These are phyloP conservation scores for Junco hyemalis DNA, from an alignment of 2,113 vertebrate species.

Conservation along the genomic window DNA sequence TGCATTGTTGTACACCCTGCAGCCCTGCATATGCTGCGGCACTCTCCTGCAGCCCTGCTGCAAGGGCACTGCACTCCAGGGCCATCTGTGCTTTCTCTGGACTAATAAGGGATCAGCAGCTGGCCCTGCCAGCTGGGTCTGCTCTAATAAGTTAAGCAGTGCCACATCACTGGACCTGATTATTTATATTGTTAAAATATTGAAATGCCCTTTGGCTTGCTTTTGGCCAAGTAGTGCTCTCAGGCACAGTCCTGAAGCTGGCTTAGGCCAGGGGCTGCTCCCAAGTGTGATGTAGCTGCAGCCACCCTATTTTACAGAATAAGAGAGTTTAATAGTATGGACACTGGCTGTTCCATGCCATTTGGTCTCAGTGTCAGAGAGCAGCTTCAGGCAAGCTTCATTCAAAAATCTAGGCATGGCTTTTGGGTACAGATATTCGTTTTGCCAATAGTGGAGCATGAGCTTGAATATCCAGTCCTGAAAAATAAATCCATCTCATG, in stretches of 20 bases:
- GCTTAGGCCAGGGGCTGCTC: not conserved
- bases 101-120: slow-evolving; percentile 10
- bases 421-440: not conserved
- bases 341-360: not conserved
- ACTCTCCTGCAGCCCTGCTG: not conserved
- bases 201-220: slow-evolving; percentile 31
- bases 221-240: not conserved
- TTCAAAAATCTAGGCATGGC: not conserved
- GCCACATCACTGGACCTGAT: not conserved
- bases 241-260: not conserved
- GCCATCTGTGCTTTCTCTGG: slow-evolving; percentile 10
- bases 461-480: not conserved
- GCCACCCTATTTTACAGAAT: not conserved
- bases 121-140: not conserved
- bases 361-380: not conserved
- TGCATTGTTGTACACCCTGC: not conserved
- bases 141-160: slow-evolving; percentile 35
- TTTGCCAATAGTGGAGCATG: not conserved
- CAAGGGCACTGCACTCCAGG: not conserved
- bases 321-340: not conserved
- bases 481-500: not conserved
- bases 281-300: not conserved
- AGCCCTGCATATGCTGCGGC: not conserved
- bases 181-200: slow-evolving; percentile 52
- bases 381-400: not conserved